phyloP scores from a whole-genome alignment of 2,113 vertebrate genomes.

The Acrocephalus kingi region DNA sequence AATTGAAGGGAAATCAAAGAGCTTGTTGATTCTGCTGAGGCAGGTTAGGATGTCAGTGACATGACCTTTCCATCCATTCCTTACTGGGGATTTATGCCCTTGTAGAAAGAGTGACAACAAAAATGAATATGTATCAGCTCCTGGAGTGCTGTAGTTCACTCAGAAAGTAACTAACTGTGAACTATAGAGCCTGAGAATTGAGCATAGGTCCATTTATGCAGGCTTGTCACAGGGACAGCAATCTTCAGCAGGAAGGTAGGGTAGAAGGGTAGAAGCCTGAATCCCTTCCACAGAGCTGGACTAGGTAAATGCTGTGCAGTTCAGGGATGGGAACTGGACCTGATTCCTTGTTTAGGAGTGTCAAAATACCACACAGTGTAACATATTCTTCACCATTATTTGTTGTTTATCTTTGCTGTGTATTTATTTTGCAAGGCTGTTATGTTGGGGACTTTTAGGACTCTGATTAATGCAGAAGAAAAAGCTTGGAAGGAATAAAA shows the following conservation, averaged over 20 bases:
- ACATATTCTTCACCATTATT: neutral
- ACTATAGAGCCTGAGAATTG: neutral
- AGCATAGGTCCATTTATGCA: neutral
- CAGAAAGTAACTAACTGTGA: neutral
- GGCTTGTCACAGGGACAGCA: neutral
- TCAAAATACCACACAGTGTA: neutral
- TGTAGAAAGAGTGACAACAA: neutral
- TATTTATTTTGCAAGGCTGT: neutral
- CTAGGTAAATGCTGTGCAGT: neutral
- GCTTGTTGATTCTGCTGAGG: constrained; percentile 20
- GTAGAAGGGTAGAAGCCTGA: neutral
- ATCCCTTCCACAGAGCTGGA: neutral
- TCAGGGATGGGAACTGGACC: neutral
- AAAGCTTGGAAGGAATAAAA: neutral
- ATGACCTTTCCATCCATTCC: neutral
- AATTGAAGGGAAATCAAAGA: constrained; percentile 12
- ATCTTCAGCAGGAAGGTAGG: neutral
- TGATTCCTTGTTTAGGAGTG: neutral
- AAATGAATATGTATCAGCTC: neutral
- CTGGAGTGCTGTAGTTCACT: neutral
- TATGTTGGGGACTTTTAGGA: neutral
- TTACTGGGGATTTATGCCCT: neutral
- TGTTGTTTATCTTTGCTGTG: neutral
- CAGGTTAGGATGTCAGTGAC: neutral
- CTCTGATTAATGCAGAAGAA: neutral